A percentile compares a stretch with the other conserved stretches of the same genome.
phyloP scores from a whole-genome alignment of 2,888 invertebrate species.

The Malthinus flaveolus region DNA sequence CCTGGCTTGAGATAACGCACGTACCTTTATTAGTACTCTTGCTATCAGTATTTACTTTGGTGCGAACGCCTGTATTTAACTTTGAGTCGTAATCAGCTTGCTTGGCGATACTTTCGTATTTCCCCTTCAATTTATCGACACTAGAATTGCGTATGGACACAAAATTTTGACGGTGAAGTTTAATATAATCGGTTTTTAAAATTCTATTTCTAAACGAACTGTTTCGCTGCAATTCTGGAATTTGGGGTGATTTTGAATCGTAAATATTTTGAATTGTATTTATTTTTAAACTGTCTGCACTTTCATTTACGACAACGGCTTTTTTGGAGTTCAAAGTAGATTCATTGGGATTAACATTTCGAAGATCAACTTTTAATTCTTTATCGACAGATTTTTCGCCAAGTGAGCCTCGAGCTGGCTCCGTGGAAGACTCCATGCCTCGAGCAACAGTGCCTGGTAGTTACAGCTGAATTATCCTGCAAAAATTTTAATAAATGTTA shows the following conservation, averaged over 20 bases:
- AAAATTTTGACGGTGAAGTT: conserved; percentile 26
- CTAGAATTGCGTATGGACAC: conserved; percentile 15
- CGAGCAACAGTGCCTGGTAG: too few species aligned
- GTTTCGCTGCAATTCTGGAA: conserved; percentile 1
- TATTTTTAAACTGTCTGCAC: conserved; percentile 9
- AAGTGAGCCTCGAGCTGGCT: too few species aligned
- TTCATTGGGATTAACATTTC: background rate
- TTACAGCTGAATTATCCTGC: too few species aligned
- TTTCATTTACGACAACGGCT: too few species aligned
- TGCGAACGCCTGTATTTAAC: conserved; percentile 5
- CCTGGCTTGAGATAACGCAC: background rate
- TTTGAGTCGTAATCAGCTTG: conserved; percentile 21
- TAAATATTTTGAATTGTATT: conserved; percentile 21
- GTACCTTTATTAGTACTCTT: conserved; percentile 1
- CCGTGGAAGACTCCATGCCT: too few species aligned
- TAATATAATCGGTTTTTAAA: conserved; percentile 27
- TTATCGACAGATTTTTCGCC: too few species aligned
- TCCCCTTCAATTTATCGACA: conserved; percentile 29
- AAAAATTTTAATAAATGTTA: too few species aligned
- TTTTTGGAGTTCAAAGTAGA: too few species aligned
- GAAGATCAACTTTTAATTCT: too few species aligned
- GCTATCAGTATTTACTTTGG: conserved; percentile 17
- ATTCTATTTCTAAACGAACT: conserved; percentile 22
- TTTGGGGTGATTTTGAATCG: conserved; percentile 6
- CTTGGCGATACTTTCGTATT: conserved; percentile 24